A percentile compares a stretch with the other conserved stretches of the same genome.
phyloP scores from a whole-genome alignment of 2,888 invertebrate genomes.

The Dione vanillae region DNA sequence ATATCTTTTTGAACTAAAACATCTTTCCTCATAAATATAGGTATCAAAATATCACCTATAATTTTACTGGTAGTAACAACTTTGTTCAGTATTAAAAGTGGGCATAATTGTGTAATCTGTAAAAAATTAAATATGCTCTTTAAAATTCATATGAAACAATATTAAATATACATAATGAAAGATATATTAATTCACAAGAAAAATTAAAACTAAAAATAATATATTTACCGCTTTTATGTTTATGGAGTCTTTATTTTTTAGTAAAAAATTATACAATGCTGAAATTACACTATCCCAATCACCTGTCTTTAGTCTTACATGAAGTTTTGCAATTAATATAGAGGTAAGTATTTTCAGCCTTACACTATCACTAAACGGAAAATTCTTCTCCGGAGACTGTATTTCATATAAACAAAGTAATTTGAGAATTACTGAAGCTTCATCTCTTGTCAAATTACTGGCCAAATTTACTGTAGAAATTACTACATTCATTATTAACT shows the following conservation, averaged over 20 bases:
- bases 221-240: conserved; percentile 54
- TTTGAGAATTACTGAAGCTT: conserved; percentile 55
- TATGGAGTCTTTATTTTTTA: conserved; percentile 55
- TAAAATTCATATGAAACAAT: conserved; percentile 2
- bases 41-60: conserved; percentile 73
- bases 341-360: conserved; percentile 61
- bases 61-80: conserved; percentile 67
- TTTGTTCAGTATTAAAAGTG: conserved; percentile 66
- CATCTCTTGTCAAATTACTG: conserved; percentile 52
- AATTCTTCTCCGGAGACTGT: conserved; percentile 53
- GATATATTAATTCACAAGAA: too few species aligned
- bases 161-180: too few species aligned
- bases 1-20: conserved; percentile 60
- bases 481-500: conserved; percentile 58
- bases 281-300: conserved; percentile 59
- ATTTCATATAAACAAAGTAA: conserved; percentile 60
- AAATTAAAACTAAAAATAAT: not conserved
- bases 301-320: conserved; percentile 55
- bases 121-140: conserved; percentile 31
- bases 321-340: conserved; percentile 55
- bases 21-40: conserved; percentile 69
- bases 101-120: conserved; percentile 68
- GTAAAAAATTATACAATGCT: conserved; percentile 53
- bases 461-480: conserved; percentile 55
- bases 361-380: conserved; percentile 51